Evolutionary conservation across 2,888 invertebrate species (phyloP).

Genomic region (Aphodius granarius): DNA sequence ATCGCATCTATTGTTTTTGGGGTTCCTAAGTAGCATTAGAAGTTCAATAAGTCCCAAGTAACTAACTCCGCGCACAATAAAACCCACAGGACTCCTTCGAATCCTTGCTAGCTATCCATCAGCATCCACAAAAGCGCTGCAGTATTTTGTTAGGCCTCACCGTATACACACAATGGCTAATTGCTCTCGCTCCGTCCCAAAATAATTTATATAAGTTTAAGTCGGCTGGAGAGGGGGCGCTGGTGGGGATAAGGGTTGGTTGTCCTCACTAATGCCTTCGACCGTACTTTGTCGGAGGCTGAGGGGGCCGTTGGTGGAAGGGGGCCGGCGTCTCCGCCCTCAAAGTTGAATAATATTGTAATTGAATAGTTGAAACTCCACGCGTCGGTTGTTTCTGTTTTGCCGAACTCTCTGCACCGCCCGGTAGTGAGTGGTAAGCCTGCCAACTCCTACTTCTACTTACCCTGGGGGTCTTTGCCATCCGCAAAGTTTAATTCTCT

Average conservation of each 20-base stretch:
- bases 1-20: too few species aligned
- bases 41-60: neutral
- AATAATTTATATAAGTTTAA: neutral
- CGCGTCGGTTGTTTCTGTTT: constrained; percentile 14
- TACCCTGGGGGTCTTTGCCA: neutral
- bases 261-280: neutral
- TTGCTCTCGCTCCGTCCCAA: neutral
- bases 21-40: neutral
- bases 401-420: neutral
- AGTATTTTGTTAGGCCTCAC: neutral
- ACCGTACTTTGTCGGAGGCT: neutral
- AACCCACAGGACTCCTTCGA: neutral
- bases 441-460: neutral
- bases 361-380: constrained; percentile 24
- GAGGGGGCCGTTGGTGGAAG: neutral
- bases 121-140: neutral
- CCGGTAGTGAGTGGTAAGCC: too few species aligned
- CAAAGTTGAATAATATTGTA: constrained; percentile 20
- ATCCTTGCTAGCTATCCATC: neutral
- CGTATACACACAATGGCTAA: neutral
- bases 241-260: neutral
- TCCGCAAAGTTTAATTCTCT: constrained; percentile 12
- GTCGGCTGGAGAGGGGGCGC: neutral
- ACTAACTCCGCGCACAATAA: neutral
- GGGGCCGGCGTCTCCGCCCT: neutral